These are phyloP conservation scores for Cheilosia vernalis DNA, from an alignment of 2,888 invertebrate species.

Conservation along the genomic window DNA sequence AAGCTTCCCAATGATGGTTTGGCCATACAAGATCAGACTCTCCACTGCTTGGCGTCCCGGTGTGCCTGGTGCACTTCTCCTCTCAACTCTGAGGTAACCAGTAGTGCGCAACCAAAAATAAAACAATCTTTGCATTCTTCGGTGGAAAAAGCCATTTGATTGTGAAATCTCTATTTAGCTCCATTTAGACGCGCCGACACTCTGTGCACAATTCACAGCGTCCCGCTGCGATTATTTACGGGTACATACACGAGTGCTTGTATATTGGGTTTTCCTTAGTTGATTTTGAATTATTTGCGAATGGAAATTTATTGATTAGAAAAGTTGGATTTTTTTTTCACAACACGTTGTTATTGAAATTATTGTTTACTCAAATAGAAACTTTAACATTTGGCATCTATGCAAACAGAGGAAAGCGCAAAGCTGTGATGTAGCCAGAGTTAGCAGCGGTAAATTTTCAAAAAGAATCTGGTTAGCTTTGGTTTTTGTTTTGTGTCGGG, in stretches of 20 bases:
- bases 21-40: background rate
- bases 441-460: slow-evolving; percentile 29
- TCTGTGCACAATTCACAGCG: slow-evolving; percentile 17
- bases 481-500: slow-evolving; percentile 8
- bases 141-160: slow-evolving; percentile 27
- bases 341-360: slow-evolving; percentile 11
- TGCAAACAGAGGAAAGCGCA: slow-evolving; percentile 29
- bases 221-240: slow-evolving; percentile 35
- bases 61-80: slow-evolving; percentile 8
- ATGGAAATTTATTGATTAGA: slow-evolving; percentile 72
- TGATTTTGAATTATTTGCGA: slow-evolving; percentile 68
- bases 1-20: slow-evolving; percentile 23
- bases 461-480: slow-evolving; percentile 41
- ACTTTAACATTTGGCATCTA: slow-evolving; percentile 49
- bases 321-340: slow-evolving; percentile 41
- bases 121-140: slow-evolving; percentile 40
- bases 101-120: slow-evolving; percentile 1
- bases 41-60: slow-evolving; percentile 1
- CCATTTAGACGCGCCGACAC: slow-evolving; percentile 57
- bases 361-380: slow-evolving; percentile 28
- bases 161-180: slow-evolving; percentile 66
- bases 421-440: background rate
- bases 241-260: background rate
- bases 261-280: background rate
- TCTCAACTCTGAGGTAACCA: background rate